Evolutionary conservation across 2,797 vertebrate genomes (phyloP), one percentile per base, ranked within the genome.

Genomic region (Sphenodon punctatus): DNA sequence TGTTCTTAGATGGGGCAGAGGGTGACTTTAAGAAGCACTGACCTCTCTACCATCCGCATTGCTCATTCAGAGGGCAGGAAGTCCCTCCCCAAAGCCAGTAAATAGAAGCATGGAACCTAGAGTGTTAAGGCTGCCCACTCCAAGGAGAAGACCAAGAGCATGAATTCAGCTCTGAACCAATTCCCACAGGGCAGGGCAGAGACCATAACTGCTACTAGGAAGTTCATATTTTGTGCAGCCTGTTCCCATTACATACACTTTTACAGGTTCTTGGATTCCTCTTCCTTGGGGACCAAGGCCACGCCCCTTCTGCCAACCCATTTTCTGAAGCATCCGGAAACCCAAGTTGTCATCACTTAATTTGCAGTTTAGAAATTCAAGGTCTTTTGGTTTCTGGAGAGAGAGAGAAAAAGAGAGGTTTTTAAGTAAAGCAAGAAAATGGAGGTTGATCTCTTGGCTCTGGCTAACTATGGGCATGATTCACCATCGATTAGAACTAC

Each of bases 251-350:
- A 93, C 95, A 27, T 96, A 96, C 96, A 96, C 92, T 73, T 94
- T 94, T 7, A 97, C 92, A 1, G 96, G 96, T 75, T 96, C 95
- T 53, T 93, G 43, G 92, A 97, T 96, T 70, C 96, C 96, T 39
- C 91, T 91, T 23, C 96, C 95, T 2, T 89, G 66, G 3, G 93
- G 91, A n/a, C 96, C 96, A 34, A 97, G 95, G 74, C 96, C 96
- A 0, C 90, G 93, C 38, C 96, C 96, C 83, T 97, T 96, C 75
- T 95, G 94, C 96, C 96, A 97, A 80, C 96, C 96, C 96, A 97
- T 96, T 89, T 90, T 96, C 89, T 95, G 95, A 25, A 97, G 92
- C 95, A 97, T 97, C 92, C 96, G 95, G 94, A 96, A 96, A 8
- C 96, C 96, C 74, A 96, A 89, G 15, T 97, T 97, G 87, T 93